These are phyloP conservation scores for Axis porcinus DNA, from an alignment of 2,113 vertebrate species.

Conservation along the genomic window DNA sequence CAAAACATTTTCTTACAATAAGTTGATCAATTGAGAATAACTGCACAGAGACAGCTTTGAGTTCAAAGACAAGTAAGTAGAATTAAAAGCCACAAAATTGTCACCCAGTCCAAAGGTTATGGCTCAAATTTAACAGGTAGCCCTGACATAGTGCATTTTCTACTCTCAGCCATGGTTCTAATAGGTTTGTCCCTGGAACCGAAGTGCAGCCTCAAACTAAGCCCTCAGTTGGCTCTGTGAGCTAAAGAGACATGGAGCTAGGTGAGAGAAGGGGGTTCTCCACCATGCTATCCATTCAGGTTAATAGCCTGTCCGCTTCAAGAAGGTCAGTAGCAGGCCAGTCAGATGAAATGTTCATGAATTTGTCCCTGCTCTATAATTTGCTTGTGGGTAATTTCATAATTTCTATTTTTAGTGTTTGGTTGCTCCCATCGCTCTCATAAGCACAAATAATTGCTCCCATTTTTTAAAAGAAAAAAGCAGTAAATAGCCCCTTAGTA, in stretches of 20 bases:
- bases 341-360: conserved; percentile 49
- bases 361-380: conserved; percentile 70
- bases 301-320: conserved; percentile 63
- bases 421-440: conserved; percentile 71
- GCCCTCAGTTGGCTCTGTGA: conserved; percentile 55
- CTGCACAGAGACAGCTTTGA: background rate
- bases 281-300: conserved; percentile 53
- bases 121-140: conserved; percentile 48
- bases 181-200: conserved; percentile 47
- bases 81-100: conserved; percentile 61
- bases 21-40: background rate
- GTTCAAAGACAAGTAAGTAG: conserved; percentile 48
- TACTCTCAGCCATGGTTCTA: conserved; percentile 42
- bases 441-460: conserved; percentile 79
- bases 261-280: conserved; percentile 5
- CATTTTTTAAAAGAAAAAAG: conserved; percentile 78
- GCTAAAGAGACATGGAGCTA: background rate
- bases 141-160: conserved; percentile 5
- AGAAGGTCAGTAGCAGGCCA: conserved; percentile 71
- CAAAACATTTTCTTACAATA: conserved; percentile 14
- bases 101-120: conserved; percentile 41
- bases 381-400: conserved; percentile 74
- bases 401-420: conserved; percentile 74
- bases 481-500: conserved; percentile 71
- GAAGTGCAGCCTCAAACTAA: conserved; percentile 41